Evolutionary conservation across 2,797 vertebrate species (phyloP), one percentile per base, ranked within the genome.

Genomic region (Apogon talboti): DNA sequence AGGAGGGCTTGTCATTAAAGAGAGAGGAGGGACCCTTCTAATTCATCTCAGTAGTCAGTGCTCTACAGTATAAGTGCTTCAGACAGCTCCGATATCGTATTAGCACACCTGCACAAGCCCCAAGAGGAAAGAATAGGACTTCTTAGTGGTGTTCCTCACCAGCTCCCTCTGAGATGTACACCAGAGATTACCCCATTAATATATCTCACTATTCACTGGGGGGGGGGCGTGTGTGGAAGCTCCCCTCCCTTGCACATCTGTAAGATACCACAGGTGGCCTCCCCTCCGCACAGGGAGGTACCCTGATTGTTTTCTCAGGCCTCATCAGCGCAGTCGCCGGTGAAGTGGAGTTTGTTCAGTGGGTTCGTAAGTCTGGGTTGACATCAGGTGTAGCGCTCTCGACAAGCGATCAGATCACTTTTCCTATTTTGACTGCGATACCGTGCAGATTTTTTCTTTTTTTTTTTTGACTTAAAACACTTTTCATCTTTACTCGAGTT

Each of bases 181-280:
- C 87, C 79, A 83, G 84, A 94, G 90, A 94, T 94, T 93, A 93
- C 93, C 94, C 94, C 89, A 94, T 95, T 96, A 95, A 95, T 95
- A 93, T 86, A 91, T 92, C 92, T 87, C 85, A 91, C 89, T 85
- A 91, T 88, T 93, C 92, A 85, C 78, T 65, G 61, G 67, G 86
- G 65, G 55, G 55, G 42, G 61, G 67, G 86, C 64, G 55, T 54
- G 42, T 11, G 47, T 50, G 33, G 50, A 62, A 71, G 69, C 52
- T 71, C 45, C 49, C 41, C 61, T 76, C 78, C 74, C 63, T 52
- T 76, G 59, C 68, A 82, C 85, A 87, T 81, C 69, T 85, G 80
- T 73, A 83, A 65, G 56, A 79, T 75, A 86, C 77, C 77, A 85
- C 77, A 87, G 79, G 83, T 91, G 83, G 87, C 60, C 71, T 76